Conservation (phyloP, 2,113 vertebrate genomes). For the Lates calcarifer region DNA sequence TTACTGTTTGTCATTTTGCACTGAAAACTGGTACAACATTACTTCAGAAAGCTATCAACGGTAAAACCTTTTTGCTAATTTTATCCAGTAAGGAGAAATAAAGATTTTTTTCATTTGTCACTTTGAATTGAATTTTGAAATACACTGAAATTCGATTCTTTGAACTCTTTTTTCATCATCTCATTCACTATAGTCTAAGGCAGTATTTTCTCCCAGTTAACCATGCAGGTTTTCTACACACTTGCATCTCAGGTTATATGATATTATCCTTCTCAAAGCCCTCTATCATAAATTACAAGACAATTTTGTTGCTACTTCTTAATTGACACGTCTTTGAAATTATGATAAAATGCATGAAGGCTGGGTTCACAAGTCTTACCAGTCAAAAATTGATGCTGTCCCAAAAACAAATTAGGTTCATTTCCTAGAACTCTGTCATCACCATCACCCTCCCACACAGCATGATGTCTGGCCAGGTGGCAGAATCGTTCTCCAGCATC, state of each 20-base stretch:
- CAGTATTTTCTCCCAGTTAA: not conserved
- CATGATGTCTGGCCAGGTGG: constrained; percentile 49
- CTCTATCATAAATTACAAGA: not conserved
- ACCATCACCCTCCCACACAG: constrained; percentile 47
- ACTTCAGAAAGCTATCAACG: not conserved
- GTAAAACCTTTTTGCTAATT: not conserved
- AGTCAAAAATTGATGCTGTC: constrained; percentile 1
- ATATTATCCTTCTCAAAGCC: not conserved
- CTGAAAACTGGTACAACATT: not conserved
- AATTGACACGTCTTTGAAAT: not conserved
- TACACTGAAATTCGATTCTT: not conserved
- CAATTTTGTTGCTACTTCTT: not conserved
- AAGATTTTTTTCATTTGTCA: not conserved
- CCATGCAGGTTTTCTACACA: not conserved
- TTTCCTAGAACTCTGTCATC: constrained; percentile 45
- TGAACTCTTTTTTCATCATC: not conserved
- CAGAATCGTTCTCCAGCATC: constrained; percentile 23
- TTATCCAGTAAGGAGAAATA: not conserved
- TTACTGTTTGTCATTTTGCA: not conserved
- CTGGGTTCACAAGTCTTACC: not conserved
- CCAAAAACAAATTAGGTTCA: constrained; percentile 36
- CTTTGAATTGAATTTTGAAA: not conserved
- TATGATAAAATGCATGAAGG: not conserved
- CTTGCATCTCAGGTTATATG: not conserved
- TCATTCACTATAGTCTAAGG: not conserved